Evolutionary conservation across 1,140 invertebrate species (phyloP).

Genomic region (Zaprionus camerounensis): DNA sequence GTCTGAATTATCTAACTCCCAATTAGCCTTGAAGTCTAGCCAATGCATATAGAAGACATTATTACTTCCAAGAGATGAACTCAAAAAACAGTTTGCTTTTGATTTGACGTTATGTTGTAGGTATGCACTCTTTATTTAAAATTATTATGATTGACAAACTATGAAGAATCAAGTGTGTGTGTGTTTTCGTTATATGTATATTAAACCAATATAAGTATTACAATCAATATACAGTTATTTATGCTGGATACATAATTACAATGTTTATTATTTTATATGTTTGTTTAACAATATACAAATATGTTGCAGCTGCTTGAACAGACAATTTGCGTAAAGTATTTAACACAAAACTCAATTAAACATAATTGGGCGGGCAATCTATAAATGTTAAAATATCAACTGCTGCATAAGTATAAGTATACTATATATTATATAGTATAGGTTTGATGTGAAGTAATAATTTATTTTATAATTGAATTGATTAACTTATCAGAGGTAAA

Average conservation of each 20-base stretch:
- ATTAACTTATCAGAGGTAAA: constrained; percentile 68
- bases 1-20: background rate
- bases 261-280: constrained; percentile 30
- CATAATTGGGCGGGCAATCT: constrained; percentile 19
- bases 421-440: constrained; percentile 21
- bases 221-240: constrained; percentile 50
- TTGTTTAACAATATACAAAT: constrained; percentile 50
- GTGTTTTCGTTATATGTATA: constrained; percentile 37
- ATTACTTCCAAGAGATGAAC: constrained; percentile 4
- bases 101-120: constrained; percentile 83
- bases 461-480: constrained; percentile 56
- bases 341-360: constrained; percentile 27
- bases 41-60: background rate
- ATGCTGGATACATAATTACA: constrained; percentile 78
- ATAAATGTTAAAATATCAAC: constrained; percentile 26
- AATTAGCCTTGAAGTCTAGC: background rate
- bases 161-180: constrained; percentile 47
- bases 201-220: constrained; percentile 46
- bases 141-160: constrained; percentile 61
- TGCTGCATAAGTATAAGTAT: constrained; percentile 2
- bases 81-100: constrained; percentile 57
- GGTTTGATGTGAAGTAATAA: constrained; percentile 33
- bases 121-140: constrained; percentile 57
- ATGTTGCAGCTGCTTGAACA: constrained; percentile 38
- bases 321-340: constrained; percentile 25